Evolutionary conservation across 1,140 invertebrate species (phyloP), one percentile per base, ranked within the genome.

Genomic region (Limonius californicus): DNA sequence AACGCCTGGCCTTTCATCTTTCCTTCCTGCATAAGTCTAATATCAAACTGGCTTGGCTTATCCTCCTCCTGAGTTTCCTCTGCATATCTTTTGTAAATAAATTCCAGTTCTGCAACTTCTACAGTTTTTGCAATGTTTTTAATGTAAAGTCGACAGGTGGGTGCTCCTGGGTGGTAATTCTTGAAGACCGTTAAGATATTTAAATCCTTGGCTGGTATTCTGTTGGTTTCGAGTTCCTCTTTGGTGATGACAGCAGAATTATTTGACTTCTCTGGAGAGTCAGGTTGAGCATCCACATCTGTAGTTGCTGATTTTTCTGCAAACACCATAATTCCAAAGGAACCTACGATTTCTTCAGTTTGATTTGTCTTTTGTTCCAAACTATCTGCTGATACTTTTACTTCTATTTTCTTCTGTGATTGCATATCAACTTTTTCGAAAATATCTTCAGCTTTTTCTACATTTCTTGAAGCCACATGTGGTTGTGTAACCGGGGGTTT

Each of bases 1-100:
- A 98, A 98, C 4, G 92, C 93, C 80, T 98, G 95, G 0, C 94
- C 94, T 79, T 95, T 97, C 94, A 98, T 97, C 72, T 93, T 84
- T 0, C 95, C 95, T 76, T 95, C 92, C 76, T 92, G 91, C 93
- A 98, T 95, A 1, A 95, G 81, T 68, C 89, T 83, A n/a, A 95
- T 84, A 79, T 92, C 87, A 79, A 92, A 95, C 61, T 83, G 85
- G 53, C 81, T 78, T 11, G 79, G 71, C 59, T 84, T 74, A 39
- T 77, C 73, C 50, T 77, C 77, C 21, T 76, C 63, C 8, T 76
- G 65, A 39, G 78, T 67, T 57, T 71, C 67, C 9, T 82, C 71
- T 1, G 85, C 70, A 76, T 89, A 95, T 62, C 85, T 78, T 57
- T 85, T 85, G 78, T 89, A 97, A 63, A 98, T 88, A 67, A 84